Percentiles rank a stretch among this genome's conserved stretches.
Evolutionary conservation across 2,797 vertebrate genomes (phyloP).

Genomic region (Enteromius paludinosus): DNA sequence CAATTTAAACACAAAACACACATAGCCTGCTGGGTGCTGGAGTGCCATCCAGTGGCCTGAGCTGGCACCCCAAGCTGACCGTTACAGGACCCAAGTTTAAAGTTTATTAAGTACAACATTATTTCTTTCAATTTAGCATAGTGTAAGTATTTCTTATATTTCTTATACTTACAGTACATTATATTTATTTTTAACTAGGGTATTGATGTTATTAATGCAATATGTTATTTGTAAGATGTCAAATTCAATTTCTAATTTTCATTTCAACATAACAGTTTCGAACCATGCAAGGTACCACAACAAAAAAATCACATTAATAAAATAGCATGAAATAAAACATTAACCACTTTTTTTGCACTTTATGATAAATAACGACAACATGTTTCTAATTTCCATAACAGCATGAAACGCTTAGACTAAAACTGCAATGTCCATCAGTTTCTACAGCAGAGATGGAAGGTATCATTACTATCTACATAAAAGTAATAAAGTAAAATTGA

Average conservation of each 20-base stretch:
- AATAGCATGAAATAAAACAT: background rate
- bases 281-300: background rate
- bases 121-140: no score
- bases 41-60: no score
- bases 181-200: no score
- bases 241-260: background rate
- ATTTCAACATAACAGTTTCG: background rate
- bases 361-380: background rate
- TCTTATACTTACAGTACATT: no score
- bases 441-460: background rate
- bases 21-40: no score
- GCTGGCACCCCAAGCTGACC: no score
- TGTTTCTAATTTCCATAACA: background rate
- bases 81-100: no score
- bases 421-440: slow-evolving; percentile 23
- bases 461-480: slow-evolving; percentile 34
- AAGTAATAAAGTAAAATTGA: slow-evolving; percentile 31
- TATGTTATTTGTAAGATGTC: background rate
- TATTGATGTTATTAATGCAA: background rate
- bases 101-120: no score
- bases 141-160: no score
- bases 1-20: no score
- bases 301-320: background rate
- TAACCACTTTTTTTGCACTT: background rate
- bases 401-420: background rate